A percentile compares a stretch with the other conserved stretches of the same genome.
Evolutionary conservation across 2,113 vertebrate species (phyloP).

Genomic region (Vanacampus margaritifer): DNA sequence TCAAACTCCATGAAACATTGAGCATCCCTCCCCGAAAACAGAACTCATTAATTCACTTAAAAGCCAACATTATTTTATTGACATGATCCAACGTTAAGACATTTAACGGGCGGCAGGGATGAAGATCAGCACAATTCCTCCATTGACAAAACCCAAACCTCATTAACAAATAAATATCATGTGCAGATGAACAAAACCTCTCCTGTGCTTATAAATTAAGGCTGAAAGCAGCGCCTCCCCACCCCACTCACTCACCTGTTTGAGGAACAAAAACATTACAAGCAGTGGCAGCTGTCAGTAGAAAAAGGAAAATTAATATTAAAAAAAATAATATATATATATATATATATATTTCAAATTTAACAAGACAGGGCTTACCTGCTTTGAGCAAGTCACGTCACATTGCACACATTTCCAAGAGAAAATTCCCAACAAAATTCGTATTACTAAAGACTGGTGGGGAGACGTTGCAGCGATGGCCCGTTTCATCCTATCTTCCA

Average conservation of each 20-base stretch:
- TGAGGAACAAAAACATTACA: constrained; percentile 13
- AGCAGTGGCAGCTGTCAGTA: constrained; percentile 37
- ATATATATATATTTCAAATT: constrained; percentile 26
- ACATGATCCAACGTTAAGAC: constrained; percentile 66
- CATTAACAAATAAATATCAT: constrained; percentile 64
- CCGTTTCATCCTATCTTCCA: not conserved
- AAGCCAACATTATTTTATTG: constrained; percentile 64
- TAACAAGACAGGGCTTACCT: constrained; percentile 23
- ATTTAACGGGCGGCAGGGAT: constrained; percentile 45
- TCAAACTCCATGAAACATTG: too few species aligned
- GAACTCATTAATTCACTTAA: constrained; percentile 33
- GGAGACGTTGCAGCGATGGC: not conserved
- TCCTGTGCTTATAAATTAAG: constrained; percentile 58
- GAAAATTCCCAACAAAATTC: constrained; percentile 6
- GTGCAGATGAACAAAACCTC: constrained; percentile 25
- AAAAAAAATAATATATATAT: not conserved
- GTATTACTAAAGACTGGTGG: not conserved
- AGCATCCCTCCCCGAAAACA: constrained; percentile 23
- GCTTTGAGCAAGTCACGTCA: constrained; percentile 39
- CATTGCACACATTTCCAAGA: constrained; percentile 61
- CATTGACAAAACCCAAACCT: constrained; percentile 66
- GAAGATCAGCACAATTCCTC: constrained; percentile 38
- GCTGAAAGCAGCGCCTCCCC: constrained; percentile 30
- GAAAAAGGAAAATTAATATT: constrained; percentile 26
- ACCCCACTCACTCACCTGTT: not conserved